Evolutionary conservation across 2,888 invertebrate genomes (phyloP).

Genomic region (Dynastes hyllus): DNA sequence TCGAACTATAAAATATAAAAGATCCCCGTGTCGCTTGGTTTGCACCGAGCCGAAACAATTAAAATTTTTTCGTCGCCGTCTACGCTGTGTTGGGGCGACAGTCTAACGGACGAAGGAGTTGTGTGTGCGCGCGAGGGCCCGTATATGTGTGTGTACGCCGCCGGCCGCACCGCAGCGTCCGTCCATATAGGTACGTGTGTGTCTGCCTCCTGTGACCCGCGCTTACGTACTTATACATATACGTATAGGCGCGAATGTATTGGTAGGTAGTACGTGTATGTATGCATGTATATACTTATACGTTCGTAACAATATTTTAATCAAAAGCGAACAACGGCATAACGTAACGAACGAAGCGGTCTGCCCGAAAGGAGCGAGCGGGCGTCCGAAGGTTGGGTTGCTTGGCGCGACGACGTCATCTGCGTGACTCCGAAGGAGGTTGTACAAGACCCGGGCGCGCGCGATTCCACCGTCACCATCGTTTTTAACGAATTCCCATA

Average conservation of each 20-base stretch:
- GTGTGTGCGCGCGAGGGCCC: constrained; percentile 10
- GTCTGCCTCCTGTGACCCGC: neutral
- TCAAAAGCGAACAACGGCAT: constrained; percentile 44
- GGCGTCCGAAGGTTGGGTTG: constrained; percentile 43
- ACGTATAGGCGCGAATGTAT: neutral
- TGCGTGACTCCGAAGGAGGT: constrained; percentile 42
- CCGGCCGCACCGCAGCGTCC: constrained; percentile 31
- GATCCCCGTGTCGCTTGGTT: constrained; percentile 25
- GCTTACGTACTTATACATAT: neutral
- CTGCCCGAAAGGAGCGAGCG: constrained; percentile 28
- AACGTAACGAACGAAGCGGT: constrained; percentile 27
- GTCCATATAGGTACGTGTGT: constrained; percentile 20
- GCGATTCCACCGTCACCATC: constrained; percentile 45
- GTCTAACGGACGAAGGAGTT: constrained; percentile 44
- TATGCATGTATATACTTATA: constrained; percentile 13
- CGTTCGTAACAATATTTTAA: constrained; percentile 47
- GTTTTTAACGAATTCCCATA: constrained; percentile 52
- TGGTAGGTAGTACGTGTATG: neutral
- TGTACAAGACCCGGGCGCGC: constrained; percentile 42
- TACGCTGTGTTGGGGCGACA: constrained; percentile 24
- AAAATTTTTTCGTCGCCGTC: constrained; percentile 42
- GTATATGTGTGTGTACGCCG: neutral
- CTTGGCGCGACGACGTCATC: constrained; percentile 40
- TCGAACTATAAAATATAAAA: constrained; percentile 32
- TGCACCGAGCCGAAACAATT: constrained; percentile 40